phyloP scores from a whole-genome alignment of 2,113 vertebrate species.

The Saimiri boliviensis region DNA sequence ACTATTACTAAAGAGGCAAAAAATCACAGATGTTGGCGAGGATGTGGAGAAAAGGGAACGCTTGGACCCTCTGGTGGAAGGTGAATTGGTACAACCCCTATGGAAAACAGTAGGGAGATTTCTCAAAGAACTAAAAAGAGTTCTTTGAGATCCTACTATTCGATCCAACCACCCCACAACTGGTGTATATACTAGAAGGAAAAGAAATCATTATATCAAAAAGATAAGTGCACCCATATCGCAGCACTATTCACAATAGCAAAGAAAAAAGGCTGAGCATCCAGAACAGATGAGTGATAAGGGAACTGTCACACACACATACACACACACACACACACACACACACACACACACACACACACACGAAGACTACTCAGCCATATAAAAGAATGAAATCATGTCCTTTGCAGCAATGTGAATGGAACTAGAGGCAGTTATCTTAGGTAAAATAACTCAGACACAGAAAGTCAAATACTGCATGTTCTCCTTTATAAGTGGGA shows the following conservation, averaged over 20 bases:
- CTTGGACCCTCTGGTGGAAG: neutral
- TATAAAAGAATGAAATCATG: neutral
- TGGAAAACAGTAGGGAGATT: neutral
- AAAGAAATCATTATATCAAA: neutral
- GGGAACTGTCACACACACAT: rapidly evolving
- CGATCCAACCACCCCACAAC: neutral
- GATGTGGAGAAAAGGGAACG: neutral
- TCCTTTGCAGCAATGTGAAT: too few species aligned
- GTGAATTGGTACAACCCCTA: neutral
- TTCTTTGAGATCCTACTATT: too few species aligned
- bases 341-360: too few species aligned
- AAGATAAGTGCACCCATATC: neutral
- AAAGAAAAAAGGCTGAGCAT: neutral
- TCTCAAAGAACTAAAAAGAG: neutral
- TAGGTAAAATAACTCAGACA: neutral
- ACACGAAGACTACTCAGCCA: neutral
- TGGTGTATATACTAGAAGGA: neutral
- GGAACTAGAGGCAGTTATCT: neutral
- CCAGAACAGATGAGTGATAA: neutral
- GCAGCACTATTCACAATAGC: neutral
- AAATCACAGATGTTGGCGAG: neutral
- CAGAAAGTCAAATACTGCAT: neutral
- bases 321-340: too few species aligned
- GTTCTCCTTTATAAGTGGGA: neutral
- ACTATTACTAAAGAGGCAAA: neutral